These are phyloP conservation scores for Athripsodes cinereus DNA, from an alignment of 2,888 invertebrate species.

Conservation along the genomic window DNA sequence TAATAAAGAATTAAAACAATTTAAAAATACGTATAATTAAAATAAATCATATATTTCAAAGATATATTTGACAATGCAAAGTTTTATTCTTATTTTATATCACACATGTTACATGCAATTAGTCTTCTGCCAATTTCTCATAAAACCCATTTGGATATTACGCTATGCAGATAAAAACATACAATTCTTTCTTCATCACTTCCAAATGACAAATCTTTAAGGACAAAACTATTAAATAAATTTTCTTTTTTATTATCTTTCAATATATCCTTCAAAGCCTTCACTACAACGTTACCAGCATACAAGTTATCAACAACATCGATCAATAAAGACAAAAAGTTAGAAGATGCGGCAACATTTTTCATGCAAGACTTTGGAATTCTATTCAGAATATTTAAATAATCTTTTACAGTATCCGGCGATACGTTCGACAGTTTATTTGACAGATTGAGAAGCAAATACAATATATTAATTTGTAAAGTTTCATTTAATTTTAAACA, in stretches of 20 bases:
- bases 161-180: no score
- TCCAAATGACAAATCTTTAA: neutral
- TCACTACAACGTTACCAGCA: neutral
- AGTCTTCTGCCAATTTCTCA: no score
- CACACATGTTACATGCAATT: no score
- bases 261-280: neutral
- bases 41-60: no score
- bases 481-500: slow-evolving; percentile 22
- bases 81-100: no score
- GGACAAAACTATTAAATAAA: neutral
- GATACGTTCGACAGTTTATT: slow-evolving; percentile 8
- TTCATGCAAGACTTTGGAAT: slow-evolving; percentile 17
- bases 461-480: slow-evolving; percentile 18
- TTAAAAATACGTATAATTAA: no score
- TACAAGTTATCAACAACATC: neutral
- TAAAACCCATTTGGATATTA: no score
- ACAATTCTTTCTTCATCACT: neutral
- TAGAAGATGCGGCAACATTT: slow-evolving; percentile 1
- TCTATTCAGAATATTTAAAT: slow-evolving; percentile 22
- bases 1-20: no score
- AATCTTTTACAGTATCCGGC: slow-evolving; percentile 11
- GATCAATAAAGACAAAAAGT: neutral
- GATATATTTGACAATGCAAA: no score
- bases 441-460: slow-evolving; percentile 19
- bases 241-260: neutral